These are phyloP conservation scores for Rotaria macrura DNA, from an alignment of 2,888 invertebrate genomes.

Conservation along the genomic window DNA sequence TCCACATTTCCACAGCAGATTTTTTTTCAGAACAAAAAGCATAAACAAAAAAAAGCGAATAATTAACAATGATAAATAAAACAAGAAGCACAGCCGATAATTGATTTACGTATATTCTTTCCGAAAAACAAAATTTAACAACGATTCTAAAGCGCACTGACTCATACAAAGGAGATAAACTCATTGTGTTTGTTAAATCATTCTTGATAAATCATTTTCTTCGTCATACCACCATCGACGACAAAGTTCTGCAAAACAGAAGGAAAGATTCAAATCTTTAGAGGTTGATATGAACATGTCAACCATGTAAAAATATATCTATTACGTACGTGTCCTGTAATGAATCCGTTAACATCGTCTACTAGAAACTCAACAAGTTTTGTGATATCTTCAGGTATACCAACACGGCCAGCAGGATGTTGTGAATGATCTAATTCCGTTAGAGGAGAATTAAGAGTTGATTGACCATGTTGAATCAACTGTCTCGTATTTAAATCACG, in stretches of 20 bases:
- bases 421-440: background rate
- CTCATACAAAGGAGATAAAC: too few species aligned
- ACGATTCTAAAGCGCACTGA: too few species aligned
- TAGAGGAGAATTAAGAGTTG: background rate
- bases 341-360: background rate
- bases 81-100: too few species aligned
- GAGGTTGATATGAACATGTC: too few species aligned
- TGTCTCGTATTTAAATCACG: background rate
- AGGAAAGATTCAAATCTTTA: too few species aligned
- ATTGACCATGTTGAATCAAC: background rate
- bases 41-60: too few species aligned
- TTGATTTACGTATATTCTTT: too few species aligned
- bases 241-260: background rate
- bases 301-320: too few species aligned
- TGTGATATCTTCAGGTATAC: background rate
- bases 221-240: background rate
- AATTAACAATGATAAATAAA: too few species aligned
- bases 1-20: too few species aligned
- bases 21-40: too few species aligned
- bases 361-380: background rate
- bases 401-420: background rate
- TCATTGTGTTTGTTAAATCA: background rate
- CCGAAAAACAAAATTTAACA: too few species aligned
- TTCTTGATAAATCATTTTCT: background rate
- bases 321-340: background rate